Evolutionary conservation across 2,888 invertebrate genomes (phyloP).

Genomic region (Myathropa florea): DNA sequence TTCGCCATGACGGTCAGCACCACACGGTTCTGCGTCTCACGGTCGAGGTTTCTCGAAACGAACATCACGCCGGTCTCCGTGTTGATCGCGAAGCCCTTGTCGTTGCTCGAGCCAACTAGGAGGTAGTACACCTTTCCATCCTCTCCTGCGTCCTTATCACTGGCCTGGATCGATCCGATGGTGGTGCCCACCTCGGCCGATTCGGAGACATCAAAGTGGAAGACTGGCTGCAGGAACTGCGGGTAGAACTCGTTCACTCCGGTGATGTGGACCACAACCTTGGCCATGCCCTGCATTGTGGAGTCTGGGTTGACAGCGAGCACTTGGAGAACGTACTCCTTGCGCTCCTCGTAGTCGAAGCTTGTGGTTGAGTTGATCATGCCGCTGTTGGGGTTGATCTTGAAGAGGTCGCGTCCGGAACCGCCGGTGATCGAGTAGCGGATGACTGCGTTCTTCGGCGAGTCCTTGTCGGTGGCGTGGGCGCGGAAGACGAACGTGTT

Average conservation of each 20-base stretch:
- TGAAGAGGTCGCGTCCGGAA: constrained; percentile 87
- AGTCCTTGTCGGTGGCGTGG: constrained; percentile 91
- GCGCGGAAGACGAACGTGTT: constrained; percentile 89
- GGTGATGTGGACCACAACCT: constrained; percentile 88
- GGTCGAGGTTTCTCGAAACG: constrained; percentile 90
- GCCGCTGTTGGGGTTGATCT: constrained; percentile 89
- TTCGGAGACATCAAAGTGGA: constrained; percentile 96
- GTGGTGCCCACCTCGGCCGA: constrained; percentile 92
- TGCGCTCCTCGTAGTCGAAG: constrained; percentile 94
- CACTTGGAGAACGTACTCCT: constrained; percentile 87
- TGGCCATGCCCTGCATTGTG: constrained; percentile 88
- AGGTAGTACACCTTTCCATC: constrained; percentile 95
- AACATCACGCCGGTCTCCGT: constrained; percentile 91
- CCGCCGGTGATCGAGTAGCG: constrained; percentile 91
- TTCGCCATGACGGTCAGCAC: constrained; percentile 96
- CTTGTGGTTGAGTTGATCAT: constrained; percentile 87
- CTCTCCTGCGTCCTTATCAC: constrained; percentile 93
- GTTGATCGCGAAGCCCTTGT: constrained; percentile 93
- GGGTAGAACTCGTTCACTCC: constrained; percentile 95
- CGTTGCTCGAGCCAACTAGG: constrained; percentile 96
- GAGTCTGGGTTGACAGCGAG: constrained; percentile 94
- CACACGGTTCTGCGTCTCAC: constrained; percentile 94
- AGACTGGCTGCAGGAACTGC: constrained; percentile 92
- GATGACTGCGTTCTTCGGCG: constrained; percentile 92
- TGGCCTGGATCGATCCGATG: constrained; percentile 93